A percentile compares a stretch with the other conserved stretches of the same genome.
phyloP scores from a whole-genome alignment of 2,888 invertebrate genomes.

The Rotaria socialis region DNA sequence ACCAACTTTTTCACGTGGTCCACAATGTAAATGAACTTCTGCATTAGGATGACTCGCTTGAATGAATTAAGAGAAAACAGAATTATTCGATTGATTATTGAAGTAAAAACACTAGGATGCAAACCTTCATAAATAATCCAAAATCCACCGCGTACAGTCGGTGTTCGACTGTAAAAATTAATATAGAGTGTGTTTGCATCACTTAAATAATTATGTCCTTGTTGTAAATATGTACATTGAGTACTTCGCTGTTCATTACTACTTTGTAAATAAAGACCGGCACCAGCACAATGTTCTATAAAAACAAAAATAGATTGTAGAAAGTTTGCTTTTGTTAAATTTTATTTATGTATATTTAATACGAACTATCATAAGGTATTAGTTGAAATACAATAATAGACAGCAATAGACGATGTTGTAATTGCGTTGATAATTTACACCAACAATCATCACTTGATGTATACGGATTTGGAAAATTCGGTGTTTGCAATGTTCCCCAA shows the following conservation, averaged over 20 bases:
- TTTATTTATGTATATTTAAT: too few relatives aligned
- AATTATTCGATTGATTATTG: too few relatives aligned
- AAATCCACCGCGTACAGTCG: slow-evolving; percentile 43
- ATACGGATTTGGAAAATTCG: slow-evolving; percentile 46
- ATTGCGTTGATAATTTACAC: slow-evolving; percentile 45
- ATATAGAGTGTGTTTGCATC: slow-evolving; percentile 41
- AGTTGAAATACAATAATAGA: slow-evolving; percentile 45
- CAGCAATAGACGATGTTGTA: slow-evolving; percentile 42
- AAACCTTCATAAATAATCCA: slow-evolving; percentile 47
- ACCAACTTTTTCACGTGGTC: slow-evolving; percentile 1
- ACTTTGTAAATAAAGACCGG: slow-evolving; percentile 44
- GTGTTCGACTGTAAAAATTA: slow-evolving; percentile 42
- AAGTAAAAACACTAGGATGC: too few relatives aligned
- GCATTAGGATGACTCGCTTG: not conserved
- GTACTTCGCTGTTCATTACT: slow-evolving; percentile 40
- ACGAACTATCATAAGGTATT: slow-evolving; percentile 44
- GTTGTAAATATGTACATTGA: slow-evolving; percentile 46
- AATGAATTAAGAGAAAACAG: not conserved
- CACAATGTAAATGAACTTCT: slow-evolving; percentile 24
- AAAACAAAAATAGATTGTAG: not conserved
- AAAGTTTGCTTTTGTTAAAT: too few relatives aligned
- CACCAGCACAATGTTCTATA: slow-evolving; percentile 36
- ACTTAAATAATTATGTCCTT: slow-evolving; percentile 46
- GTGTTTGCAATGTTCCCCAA: slow-evolving; percentile 45
- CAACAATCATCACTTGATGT: slow-evolving; percentile 44